Evolutionary conservation across 2,888 invertebrate species (phyloP).

Genomic region (Torymus aiolomorphi): DNA sequence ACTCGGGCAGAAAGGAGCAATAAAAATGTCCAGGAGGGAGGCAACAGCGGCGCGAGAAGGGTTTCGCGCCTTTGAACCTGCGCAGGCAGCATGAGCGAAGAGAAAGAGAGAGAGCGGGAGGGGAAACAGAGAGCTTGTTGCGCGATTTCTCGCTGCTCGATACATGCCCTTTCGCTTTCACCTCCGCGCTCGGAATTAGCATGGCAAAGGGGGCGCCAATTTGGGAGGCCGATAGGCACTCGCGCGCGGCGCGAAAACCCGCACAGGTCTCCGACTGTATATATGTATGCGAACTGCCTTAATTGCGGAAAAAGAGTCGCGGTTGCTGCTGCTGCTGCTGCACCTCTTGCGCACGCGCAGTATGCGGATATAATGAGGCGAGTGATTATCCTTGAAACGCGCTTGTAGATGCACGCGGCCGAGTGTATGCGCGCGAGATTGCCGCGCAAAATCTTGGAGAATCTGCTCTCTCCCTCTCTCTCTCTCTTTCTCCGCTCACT

Average conservation of each 20-base stretch:
- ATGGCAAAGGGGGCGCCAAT: conserved; percentile 66
- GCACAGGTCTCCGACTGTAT: neutral
- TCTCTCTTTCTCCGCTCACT: too few species aligned
- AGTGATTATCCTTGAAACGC: conserved; percentile 8
- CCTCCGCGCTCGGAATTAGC: conserved; percentile 59
- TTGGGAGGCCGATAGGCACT: conserved; percentile 46
- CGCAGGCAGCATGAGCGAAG: too few species aligned
- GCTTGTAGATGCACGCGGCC: neutral
- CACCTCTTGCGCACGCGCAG: neutral
- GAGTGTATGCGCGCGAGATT: neutral
- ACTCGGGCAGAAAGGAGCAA: too few species aligned
- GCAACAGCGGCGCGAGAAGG: too few species aligned
- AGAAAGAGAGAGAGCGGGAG: too few species aligned
- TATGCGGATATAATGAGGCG: conserved; percentile 34
- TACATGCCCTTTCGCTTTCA: conserved; percentile 32
- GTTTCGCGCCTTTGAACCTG: too few species aligned
- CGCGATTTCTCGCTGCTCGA: neutral
- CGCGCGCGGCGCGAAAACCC: too few species aligned
- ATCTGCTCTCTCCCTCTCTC: neutral
- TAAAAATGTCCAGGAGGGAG: too few species aligned
- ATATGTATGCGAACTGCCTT: conserved; percentile 1
- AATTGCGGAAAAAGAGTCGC: conserved; percentile 18
- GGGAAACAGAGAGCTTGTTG: too few species aligned
- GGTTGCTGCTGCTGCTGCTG: too few species aligned
- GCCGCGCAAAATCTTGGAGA: neutral